Conservation (phyloP, 2,797 vertebrate species). For the Gymnocypris eckloni region DNA sequence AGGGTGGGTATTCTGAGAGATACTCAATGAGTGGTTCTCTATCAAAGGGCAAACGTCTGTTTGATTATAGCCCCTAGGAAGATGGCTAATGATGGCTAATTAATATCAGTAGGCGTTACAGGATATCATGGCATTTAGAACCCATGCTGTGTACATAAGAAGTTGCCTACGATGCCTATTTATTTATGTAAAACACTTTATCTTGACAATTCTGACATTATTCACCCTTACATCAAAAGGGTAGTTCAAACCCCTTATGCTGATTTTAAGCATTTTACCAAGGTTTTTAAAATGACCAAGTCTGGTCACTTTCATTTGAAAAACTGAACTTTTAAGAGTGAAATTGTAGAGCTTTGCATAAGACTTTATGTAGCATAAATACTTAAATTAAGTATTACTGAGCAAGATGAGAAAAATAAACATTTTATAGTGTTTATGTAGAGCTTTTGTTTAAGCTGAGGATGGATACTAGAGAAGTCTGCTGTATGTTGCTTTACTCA, state of each 20-base stretch:
- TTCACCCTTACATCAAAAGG: not conserved
- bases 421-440: not conserved
- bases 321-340: not conserved
- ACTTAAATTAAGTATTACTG: not conserved
- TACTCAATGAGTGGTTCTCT: not conserved
- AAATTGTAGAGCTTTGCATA: not conserved
- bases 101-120: conserved; percentile 63
- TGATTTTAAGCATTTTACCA: not conserved
- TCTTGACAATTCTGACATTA: not conserved
- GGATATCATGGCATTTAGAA: conserved; percentile 49
- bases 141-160: conserved; percentile 1
- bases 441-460: not conserved
- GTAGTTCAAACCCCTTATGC: not conserved
- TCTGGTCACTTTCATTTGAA: not conserved
- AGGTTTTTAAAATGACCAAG: not conserved
- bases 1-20: conserved; percentile 5
- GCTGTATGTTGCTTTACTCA: not conserved
- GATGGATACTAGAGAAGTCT: not conserved
- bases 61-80: conserved; percentile 23
- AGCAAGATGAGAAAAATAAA: not conserved
- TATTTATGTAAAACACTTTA: not conserved
- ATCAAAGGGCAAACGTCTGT: conserved; percentile 13
- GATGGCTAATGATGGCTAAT: conserved; percentile 65
- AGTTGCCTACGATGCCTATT: not conserved
- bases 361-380: not conserved